Evolutionary conservation across 2,888 invertebrate species (phyloP), one percentile per base, ranked within the genome.

Genomic region (Calameuta filiformis): DNA sequence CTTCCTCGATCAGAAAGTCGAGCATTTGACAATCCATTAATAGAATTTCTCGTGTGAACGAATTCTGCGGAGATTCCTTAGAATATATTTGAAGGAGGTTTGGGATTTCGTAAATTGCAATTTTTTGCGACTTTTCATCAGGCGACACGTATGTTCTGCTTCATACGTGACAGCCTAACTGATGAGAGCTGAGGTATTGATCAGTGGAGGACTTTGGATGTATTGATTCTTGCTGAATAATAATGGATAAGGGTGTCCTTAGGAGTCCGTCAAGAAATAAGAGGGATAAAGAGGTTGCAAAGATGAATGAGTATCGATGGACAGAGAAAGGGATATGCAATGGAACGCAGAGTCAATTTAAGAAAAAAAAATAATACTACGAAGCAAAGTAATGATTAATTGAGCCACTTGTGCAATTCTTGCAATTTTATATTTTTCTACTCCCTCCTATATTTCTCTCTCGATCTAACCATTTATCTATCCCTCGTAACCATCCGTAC

Each of bases 1-100:
- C 56, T 56, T 56, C 75, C 73, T 74, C 79, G 85, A 85, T 86
- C 34, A 87, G 91, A 91, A 91, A 91, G 91, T 90, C 89, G 88
- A 91, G 91, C 91, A 89, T 90, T 56, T 89, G 91, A 91, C 91
- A 91, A 91, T 91, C 91, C 88, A 90, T 88, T 88, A 89, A 84
- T 85, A 87, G 83, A 84, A 87, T 87, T 81, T 80, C 80, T 76
- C 77, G 56, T 56, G 56, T 56, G 56, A 56, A 56, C 33, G 9
- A 56, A 56, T 56, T 56, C 56, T 56, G 56, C 56, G 56, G 56
- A 56, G 56, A 56, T 56, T 56, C 56, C 23, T 56, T 56, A 56
- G 56, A 56, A 56, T 56, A 56, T 56, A 56, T 56, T 56, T 56
- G 56, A 56, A 56, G 56, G 23, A 56, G 23, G 9, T 23, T 56